Percentiles rank a stretch among this genome's conserved stretches.
Evolutionary conservation across 2,888 invertebrate species (phyloP).

Genomic region (Drosophila vallismaia): DNA sequence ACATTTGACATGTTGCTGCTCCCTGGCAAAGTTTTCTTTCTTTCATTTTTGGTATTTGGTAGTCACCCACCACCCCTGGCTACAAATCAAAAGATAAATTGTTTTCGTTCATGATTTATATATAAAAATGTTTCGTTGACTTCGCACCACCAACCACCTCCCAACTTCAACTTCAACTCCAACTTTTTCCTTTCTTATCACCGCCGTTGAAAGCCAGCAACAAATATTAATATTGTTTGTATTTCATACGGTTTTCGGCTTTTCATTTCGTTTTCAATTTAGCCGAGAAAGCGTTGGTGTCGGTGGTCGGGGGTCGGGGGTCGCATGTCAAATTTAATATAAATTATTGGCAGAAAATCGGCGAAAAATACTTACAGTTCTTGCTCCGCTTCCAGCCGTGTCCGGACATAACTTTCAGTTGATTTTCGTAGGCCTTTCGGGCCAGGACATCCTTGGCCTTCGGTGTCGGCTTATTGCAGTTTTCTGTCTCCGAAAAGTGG

Average conservation of each 20-base stretch:
- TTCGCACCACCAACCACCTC: conserved; percentile 28
- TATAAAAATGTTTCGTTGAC: conserved; percentile 57
- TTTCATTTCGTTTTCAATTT: conserved; percentile 63
- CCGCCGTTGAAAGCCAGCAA: conserved; percentile 58
- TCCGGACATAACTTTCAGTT: conserved; percentile 31
- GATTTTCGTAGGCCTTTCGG: conserved; percentile 56
- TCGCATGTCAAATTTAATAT: conserved; percentile 65
- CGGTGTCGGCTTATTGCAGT: conserved; percentile 56
- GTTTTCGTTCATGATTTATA: conserved; percentile 79
- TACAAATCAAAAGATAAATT: conserved; percentile 78
- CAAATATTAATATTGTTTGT: conserved; percentile 74
- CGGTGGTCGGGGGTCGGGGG: conserved; percentile 15
- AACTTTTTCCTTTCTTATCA: conserved; percentile 46
- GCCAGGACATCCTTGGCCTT: conserved; percentile 50
- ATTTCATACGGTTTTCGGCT: conserved; percentile 46
- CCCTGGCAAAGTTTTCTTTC: conserved; percentile 37
- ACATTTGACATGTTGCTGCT: conserved; percentile 74
- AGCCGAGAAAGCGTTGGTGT: too few species aligned
- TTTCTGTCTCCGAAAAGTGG: conserved; percentile 66
- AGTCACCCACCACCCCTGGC: conserved; percentile 55
- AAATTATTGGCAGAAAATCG: conserved; percentile 44
- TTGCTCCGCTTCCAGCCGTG: conserved; percentile 27
- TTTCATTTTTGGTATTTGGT: background rate
- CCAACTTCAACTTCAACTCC: background rate
- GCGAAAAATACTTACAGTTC: conserved; percentile 36